Conservation (phyloP, 2,888 invertebrate species). For the Pelosia muscerda region DNA sequence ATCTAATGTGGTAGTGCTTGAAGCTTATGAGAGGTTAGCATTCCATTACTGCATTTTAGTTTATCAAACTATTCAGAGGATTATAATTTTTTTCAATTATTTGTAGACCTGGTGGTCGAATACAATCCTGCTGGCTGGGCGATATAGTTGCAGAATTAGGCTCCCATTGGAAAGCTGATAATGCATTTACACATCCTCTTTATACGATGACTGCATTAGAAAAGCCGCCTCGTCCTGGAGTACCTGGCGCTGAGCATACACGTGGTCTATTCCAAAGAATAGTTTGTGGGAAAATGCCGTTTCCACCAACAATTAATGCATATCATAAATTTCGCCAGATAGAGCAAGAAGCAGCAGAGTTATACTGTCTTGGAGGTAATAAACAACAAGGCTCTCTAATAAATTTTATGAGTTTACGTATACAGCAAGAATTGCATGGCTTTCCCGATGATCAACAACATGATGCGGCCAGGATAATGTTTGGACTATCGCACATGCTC, state of each 20-base stretch:
- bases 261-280: constrained; percentile 88
- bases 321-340: constrained; percentile 89
- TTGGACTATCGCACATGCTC: constrained; percentile 88
- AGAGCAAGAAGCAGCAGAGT: constrained; percentile 88
- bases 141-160: constrained; percentile 92
- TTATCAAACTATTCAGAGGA: not conserved
- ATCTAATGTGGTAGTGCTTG: constrained; percentile 89
- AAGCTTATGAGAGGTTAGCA: constrained; percentile 90
- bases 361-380: constrained; percentile 87
- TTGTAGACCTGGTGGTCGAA: constrained; percentile 91
- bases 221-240: constrained; percentile 86
- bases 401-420: constrained; percentile 89
- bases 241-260: constrained; percentile 81
- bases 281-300: constrained; percentile 88
- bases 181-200: constrained; percentile 82
- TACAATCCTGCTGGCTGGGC: constrained; percentile 92
- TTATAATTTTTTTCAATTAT: not conserved
- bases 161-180: constrained; percentile 89
- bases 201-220: constrained; percentile 88
- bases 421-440: constrained; percentile 89
- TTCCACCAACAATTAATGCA: constrained; percentile 87
- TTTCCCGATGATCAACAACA: constrained; percentile 89
- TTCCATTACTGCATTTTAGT: not conserved
- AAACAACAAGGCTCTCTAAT: constrained; percentile 89
- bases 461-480: constrained; percentile 89